A percentile compares a stretch with the other conserved stretches of the same genome.
phyloP scores from a whole-genome alignment of 1,140 invertebrate genomes.

The Formica exsecta region DNA sequence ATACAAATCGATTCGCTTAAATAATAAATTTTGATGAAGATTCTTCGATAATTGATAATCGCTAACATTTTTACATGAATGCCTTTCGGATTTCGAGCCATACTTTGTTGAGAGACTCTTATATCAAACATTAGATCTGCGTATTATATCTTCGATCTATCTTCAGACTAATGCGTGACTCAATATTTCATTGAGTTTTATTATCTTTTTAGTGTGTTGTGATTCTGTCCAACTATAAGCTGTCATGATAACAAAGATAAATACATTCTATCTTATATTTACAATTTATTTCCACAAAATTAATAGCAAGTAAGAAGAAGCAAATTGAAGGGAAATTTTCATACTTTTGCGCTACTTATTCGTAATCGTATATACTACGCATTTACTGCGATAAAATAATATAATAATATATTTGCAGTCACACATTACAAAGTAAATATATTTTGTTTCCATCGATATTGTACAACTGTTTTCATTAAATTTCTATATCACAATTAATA shows the following conservation, averaged over 20 bases:
- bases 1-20: not conserved
- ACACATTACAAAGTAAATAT: too few relatives aligned
- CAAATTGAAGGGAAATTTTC: not conserved
- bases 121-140: constrained; percentile 5
- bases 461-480: not conserved
- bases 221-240: not conserved
- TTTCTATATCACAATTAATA: not conserved
- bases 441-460: not conserved
- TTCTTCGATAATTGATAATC: constrained; percentile 3
- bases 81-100: not conserved
- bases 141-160: constrained; percentile 25
- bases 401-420: not conserved
- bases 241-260: too few relatives aligned
- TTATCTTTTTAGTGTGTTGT: not conserved
- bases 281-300: not conserved
- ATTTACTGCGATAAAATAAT: not conserved
- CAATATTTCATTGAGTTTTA: constrained; percentile 15
- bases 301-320: not conserved
- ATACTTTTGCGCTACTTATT: not conserved
- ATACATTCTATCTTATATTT: not conserved
- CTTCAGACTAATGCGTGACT: not conserved
- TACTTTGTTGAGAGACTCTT: not conserved
- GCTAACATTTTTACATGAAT: not conserved
- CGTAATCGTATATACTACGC: too few relatives aligned
- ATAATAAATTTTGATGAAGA: not conserved